Conservation (phyloP, 1,140 invertebrate species). For the Chrysomallon squamiferum region DNA sequence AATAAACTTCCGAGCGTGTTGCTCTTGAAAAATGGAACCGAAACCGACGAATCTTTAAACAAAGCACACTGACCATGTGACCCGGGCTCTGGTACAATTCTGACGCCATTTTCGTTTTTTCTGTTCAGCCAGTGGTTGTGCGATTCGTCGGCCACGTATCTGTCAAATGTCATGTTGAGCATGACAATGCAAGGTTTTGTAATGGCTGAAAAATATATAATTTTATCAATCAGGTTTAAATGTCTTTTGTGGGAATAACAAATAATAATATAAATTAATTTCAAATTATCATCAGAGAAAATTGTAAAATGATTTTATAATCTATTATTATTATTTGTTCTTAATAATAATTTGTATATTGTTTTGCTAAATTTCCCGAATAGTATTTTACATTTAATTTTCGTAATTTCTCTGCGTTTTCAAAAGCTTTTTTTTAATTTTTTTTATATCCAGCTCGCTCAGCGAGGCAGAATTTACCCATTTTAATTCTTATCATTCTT, state of each 20-base stretch:
- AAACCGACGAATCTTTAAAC: conserved; percentile 8
- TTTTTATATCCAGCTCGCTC: too few species aligned
- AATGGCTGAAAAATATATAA: conserved; percentile 7
- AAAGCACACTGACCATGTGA: conserved; percentile 14
- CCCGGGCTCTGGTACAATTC: conserved; percentile 8
- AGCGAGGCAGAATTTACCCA: too few species aligned
- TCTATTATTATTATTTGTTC: too few species aligned
- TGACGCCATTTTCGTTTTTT: conserved; percentile 1
- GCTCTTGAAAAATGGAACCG: conserved; percentile 20
- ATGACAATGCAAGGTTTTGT: conserved; percentile 24
- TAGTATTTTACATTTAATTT: too few species aligned
- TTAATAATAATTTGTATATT: too few species aligned
- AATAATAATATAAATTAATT: neutral
- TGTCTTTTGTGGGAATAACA: neutral
- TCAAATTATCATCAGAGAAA: too few species aligned
- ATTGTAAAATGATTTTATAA: too few species aligned
- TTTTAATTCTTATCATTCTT: too few species aligned
- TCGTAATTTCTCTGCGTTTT: too few species aligned
- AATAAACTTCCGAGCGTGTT: conserved; percentile 19
- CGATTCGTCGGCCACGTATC: conserved; percentile 19
- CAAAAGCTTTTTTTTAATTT: too few species aligned
- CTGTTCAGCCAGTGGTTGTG: conserved; percentile 23
- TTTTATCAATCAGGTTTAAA: neutral
- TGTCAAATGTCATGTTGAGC: conserved; percentile 25
- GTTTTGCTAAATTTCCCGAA: too few species aligned